Evolutionary conservation across 2,888 invertebrate genomes (phyloP).

Genomic region (Drosophila setosimentum): DNA sequence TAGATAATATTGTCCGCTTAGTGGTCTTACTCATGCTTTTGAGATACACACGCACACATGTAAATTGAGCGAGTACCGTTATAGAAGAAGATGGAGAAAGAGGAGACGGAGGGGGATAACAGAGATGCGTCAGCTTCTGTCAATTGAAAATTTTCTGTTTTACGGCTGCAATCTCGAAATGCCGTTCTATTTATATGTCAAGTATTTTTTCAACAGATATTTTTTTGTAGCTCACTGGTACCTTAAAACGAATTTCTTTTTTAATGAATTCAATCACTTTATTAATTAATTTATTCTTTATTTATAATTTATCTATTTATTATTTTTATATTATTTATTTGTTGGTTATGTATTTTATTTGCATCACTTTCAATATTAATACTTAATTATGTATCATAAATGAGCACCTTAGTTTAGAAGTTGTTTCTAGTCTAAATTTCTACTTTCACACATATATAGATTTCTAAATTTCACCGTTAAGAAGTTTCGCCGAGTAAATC

Average conservation of each 20-base stretch:
- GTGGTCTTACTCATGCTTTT: neutral
- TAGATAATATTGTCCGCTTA: neutral
- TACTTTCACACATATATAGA: neutral
- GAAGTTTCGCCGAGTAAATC: slow-evolving; percentile 6
- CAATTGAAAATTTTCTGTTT: slow-evolving; percentile 13
- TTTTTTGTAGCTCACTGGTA: neutral
- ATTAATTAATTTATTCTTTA: neutral
- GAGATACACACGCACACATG: neutral
- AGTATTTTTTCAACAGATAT: slow-evolving; percentile 13
- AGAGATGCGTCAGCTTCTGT: slow-evolving; percentile 23
- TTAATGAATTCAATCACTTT: neutral
- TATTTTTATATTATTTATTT: neutral
- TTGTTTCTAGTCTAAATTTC: neutral
- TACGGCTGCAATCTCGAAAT: slow-evolving; percentile 33
- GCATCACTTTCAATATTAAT: neutral
- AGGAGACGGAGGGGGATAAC: neutral
- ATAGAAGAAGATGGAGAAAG: neutral
- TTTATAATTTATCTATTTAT: neutral
- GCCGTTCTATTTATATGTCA: slow-evolving; percentile 41
- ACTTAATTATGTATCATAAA: neutral
- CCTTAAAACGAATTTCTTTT: neutral
- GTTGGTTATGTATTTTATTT: neutral
- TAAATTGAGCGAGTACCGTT: neutral
- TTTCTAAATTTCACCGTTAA: neutral
- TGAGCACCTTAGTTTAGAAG: neutral